Evolutionary conservation across 2,888 invertebrate genomes (phyloP), one percentile per base, ranked within the genome.

Genomic region (Drosophila quinaria): DNA sequence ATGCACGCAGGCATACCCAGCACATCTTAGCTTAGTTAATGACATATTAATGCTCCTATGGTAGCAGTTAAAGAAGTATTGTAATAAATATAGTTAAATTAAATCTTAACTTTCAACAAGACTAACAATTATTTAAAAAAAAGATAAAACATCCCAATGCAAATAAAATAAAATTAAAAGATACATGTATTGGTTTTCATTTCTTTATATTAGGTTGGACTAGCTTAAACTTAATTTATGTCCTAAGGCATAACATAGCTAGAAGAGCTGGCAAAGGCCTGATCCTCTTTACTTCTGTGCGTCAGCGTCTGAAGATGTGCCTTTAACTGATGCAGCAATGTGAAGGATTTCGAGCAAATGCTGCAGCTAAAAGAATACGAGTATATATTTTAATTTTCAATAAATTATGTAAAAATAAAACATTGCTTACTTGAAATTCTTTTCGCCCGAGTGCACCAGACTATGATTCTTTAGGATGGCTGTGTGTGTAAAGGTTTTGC

Each of bases 391-490:
- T 55, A 22, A 15, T 4, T 2, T 8, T 2, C 9, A 8, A 42
- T 11, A 13, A n/a, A 13, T 29, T 4, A 1, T 11, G 4, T n/a
- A 0, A 35, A 11, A 22, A 22, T 15, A n/a, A 15, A 8, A 4
- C 9, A 15, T 22, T 13, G 10, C 68, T 59, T 29, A 89, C 85
- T 52, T 86, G 49, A 78, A 86, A n/a, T 88, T 81, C 19, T 86
- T 90, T 11, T 90, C 67, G 17, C 84, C 90, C 0, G 90, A 75
- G 29, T 86, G 86, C 8, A 83, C 68, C 9, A 90, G 58, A 13
- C 69, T 77, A 47, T 92, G 92, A 59, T 92, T 91, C 60, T 91
- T 92, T 0, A 92, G 72, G 10, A 90, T 91, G 10, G 91, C 90
- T 1, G 91, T 90, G 60, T 92, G 90, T 8, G 90, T 90, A 25